phyloP scores from a whole-genome alignment of 2,888 invertebrate species.

The Syrphus vitripennis region DNA sequence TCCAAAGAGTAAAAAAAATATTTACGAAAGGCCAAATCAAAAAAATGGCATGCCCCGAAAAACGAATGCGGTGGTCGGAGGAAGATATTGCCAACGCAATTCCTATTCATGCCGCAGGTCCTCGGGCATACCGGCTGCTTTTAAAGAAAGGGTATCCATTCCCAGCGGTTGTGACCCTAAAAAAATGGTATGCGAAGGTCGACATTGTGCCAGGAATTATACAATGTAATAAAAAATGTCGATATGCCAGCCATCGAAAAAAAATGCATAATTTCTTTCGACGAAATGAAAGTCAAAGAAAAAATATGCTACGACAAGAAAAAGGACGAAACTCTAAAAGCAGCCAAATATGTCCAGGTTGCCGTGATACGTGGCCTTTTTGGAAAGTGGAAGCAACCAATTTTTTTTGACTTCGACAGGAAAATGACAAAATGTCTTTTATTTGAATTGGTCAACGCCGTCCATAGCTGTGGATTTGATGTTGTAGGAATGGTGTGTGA shows the following conservation, averaged over 20 bases:
- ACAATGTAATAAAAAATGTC: not conserved
- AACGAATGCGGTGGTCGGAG: not conserved
- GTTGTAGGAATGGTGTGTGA: conserved; percentile 46
- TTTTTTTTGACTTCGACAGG: not conserved
- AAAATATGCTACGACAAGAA: conserved; percentile 39
- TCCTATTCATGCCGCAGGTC: not conserved
- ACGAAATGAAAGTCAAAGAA: conserved; percentile 21
- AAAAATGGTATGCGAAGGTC: not conserved
- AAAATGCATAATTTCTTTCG: not conserved
- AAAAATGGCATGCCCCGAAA: not conserved
- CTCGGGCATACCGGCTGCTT: not conserved
- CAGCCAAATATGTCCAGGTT: conserved; percentile 18
- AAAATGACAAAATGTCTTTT: not conserved
- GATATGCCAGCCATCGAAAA: not conserved
- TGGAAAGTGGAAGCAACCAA: not conserved
- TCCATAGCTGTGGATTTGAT: conserved; percentile 16
- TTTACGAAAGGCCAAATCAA: not conserved
- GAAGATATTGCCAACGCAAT: not conserved
- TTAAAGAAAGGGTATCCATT: not conserved
- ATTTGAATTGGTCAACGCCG: conserved; percentile 41
- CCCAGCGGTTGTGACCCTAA: not conserved
- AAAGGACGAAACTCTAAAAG: conserved; percentile 29
- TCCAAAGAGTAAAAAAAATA: too few relatives aligned
- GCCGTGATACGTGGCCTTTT: not conserved
- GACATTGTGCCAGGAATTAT: not conserved